Evolutionary conservation across 2,888 invertebrate species (phyloP).

Genomic region (Patella pellucida): DNA sequence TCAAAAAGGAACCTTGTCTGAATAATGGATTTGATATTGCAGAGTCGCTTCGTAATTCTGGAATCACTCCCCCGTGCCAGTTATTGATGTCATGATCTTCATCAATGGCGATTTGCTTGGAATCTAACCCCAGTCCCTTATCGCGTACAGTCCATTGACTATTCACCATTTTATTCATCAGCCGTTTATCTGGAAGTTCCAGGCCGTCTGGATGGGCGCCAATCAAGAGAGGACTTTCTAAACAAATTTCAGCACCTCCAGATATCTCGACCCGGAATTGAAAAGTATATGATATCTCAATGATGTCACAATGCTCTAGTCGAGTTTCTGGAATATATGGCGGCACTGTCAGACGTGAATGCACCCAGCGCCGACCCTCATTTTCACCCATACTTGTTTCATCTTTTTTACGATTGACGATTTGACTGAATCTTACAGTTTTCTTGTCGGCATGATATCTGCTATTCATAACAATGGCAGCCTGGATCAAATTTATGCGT

Average conservation of each 20-base stretch:
- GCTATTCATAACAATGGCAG: slow-evolving; percentile 64
- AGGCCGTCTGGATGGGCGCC: slow-evolving; percentile 57
- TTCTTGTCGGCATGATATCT: slow-evolving; percentile 63
- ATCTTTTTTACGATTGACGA: slow-evolving; percentile 68
- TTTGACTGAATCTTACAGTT: slow-evolving; percentile 52
- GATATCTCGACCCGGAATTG: slow-evolving; percentile 66
- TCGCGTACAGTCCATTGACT: slow-evolving; percentile 52
- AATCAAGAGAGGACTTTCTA: slow-evolving; percentile 63
- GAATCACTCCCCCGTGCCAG: slow-evolving; percentile 43
- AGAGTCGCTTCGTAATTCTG: slow-evolving; percentile 47
- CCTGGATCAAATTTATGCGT: slow-evolving; percentile 58
- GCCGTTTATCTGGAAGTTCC: slow-evolving; percentile 41
- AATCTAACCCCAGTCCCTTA: slow-evolving; percentile 26
- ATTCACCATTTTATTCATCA: slow-evolving; percentile 40
- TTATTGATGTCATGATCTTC: slow-evolving; percentile 12
- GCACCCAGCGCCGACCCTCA: slow-evolving; percentile 67
- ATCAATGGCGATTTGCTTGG: slow-evolving; percentile 16
- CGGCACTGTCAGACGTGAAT: slow-evolving; percentile 65
- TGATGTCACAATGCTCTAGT: slow-evolving; percentile 68
- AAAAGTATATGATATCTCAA: slow-evolving; percentile 66
- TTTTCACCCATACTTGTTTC: slow-evolving; percentile 62
- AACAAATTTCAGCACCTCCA: slow-evolving; percentile 55
- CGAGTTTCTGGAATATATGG: slow-evolving; percentile 69
- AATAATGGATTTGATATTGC: slow-evolving; percentile 55
- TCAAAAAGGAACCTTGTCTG: slow-evolving; percentile 24